Evolutionary conservation across 2,888 invertebrate genomes (phyloP).

Genomic region (Andrena fulva): DNA sequence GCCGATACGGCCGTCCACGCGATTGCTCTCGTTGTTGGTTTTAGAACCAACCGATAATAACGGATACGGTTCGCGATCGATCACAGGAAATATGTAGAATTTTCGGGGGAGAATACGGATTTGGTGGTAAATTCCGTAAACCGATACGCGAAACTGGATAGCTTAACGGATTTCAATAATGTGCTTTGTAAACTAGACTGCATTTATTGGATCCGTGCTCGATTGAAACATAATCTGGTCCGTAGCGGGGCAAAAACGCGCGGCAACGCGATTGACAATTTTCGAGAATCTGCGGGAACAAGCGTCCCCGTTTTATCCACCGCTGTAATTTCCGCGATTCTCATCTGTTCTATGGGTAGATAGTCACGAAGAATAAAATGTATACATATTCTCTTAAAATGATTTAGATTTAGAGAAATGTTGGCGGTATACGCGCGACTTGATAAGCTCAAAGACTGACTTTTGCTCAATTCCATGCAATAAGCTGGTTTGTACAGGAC

Average conservation of each 20-base stretch:
- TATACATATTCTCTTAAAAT: background rate
- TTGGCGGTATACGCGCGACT: background rate
- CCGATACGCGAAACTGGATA: conserved; percentile 31
- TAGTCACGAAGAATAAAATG: background rate
- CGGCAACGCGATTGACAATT: conserved; percentile 40
- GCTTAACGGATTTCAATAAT: conserved; percentile 53
- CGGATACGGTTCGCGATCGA: conserved; percentile 9
- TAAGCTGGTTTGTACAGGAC: background rate
- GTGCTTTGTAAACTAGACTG: conserved; percentile 41
- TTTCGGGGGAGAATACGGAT: background rate
- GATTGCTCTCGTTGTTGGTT: background rate
- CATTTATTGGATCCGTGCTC: conserved; percentile 29
- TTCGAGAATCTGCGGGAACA: background rate
- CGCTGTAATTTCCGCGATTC: background rate
- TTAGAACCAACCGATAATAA: conserved; percentile 19
- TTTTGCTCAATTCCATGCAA: conserved; percentile 46
- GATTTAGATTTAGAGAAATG: background rate
- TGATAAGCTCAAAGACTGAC: conserved; percentile 24
- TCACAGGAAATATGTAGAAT: conserved; percentile 20
- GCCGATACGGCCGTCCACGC: background rate
- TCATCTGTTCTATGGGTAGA: background rate
- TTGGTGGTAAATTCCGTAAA: conserved; percentile 31
- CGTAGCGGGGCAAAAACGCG: conserved; percentile 39
- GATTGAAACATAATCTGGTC: conserved; percentile 27
- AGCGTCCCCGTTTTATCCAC: background rate